Percentiles rank a stretch among this genome's conserved stretches.
Conservation (phyloP, 2,113 vertebrate genomes). For the Sebastes schlegelii region DNA sequence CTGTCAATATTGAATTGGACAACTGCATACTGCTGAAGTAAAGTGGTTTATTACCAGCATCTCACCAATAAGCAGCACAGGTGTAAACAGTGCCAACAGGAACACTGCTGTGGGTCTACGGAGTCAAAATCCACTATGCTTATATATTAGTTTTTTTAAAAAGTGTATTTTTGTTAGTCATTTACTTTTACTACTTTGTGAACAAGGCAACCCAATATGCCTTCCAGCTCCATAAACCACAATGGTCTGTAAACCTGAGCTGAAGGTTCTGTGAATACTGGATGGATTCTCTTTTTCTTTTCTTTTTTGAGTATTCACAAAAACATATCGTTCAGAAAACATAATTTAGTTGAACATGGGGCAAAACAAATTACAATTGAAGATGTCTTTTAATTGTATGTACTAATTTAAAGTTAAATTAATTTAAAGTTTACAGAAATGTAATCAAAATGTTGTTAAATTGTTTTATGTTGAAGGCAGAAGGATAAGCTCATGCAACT, state of each 20-base stretch:
- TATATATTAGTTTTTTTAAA: background rate
- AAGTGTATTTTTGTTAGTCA: background rate
- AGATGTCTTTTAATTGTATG: background rate
- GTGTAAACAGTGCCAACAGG: background rate
- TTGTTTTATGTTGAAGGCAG: background rate
- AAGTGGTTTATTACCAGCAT: slow-evolving; percentile 30
- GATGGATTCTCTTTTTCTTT: background rate
- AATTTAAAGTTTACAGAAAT: background rate
- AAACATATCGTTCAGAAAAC: background rate
- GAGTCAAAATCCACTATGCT: background rate
- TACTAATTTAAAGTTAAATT: background rate
- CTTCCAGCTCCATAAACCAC: background rate
- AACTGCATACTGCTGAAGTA: slow-evolving; percentile 47
- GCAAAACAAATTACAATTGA: background rate
- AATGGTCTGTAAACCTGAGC: background rate
- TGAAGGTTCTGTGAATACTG: background rate
- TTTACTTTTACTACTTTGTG: background rate
- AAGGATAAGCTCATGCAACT: background rate
- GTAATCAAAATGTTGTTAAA: background rate
- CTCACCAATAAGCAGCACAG: slow-evolving; percentile 22
- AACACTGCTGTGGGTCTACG: background rate
- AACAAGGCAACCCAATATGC: background rate
- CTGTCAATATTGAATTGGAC: slow-evolving; percentile 64
- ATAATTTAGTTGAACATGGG: too few species aligned
- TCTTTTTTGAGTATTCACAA: background rate